Evolutionary conservation across 2,113 vertebrate genomes (phyloP), one percentile per base, ranked within the genome.

Genomic region (Nibea albiflora): DNA sequence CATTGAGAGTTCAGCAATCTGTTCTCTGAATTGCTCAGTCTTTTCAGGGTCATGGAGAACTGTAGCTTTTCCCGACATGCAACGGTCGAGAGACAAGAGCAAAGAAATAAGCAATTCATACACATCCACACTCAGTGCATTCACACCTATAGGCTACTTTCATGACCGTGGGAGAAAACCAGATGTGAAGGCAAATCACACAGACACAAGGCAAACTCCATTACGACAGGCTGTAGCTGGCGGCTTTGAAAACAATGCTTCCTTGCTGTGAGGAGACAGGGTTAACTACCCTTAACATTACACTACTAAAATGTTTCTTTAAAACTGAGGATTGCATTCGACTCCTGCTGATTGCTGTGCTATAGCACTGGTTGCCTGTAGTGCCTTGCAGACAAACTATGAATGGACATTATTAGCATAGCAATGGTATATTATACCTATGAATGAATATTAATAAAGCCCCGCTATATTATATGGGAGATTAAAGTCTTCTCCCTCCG

Each of bases 361-460:
- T 54, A 20, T 64, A 62, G 52, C 50, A 67, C n/a, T 15, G 79
- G 73, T 80, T 78, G 58, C 76, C 57, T 63, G 28, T 28, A 64
- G 49, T 78, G 60, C 69, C 75, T 83, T 49, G 31, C 78, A 80
- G 77, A 85, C 47, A 83, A 78, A 81, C 73, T 62, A 22, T 58
- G 19, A 85, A 75, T 66, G 47, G 56, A 54, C 60, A 75, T 85
- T 65, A 81, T 79, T 74, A 76, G 73, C 73, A 85, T 15, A 56
- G 42, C 47, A 75, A 78, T 62, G 64, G 35, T 76, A 83, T 74
- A 84, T 80, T 78, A 57, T 65, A 76, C 61, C 71, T 74, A 73
- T 65, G 81, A 91, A 83, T 87, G 65, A 88, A 90, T 91, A 88
- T 92, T 90, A 90, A 90, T 89, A 90, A 88, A 81, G 61, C 60